These are phyloP conservation scores for Tarsius wallacei DNA, from an alignment of 2,797 vertebrate species.

Conservation along the genomic window DNA sequence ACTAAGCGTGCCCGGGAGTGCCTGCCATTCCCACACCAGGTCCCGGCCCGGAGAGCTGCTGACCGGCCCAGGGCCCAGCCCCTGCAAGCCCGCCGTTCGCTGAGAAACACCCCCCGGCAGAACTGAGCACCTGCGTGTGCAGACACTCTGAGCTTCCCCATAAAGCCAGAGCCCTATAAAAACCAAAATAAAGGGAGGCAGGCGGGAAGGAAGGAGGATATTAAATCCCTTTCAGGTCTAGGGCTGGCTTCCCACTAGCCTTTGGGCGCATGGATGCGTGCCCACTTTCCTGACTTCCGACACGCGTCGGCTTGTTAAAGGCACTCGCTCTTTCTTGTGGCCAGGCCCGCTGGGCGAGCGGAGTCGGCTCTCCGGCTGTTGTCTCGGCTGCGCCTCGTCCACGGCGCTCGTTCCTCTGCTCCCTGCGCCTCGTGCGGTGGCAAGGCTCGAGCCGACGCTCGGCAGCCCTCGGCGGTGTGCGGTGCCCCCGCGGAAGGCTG, in stretches of 20 bases:
- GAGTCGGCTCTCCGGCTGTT: not conserved
- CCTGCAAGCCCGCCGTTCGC: not conserved
- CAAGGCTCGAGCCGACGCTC: too few species aligned
- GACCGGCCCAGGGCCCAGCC: not conserved
- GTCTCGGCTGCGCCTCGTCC: constrained; percentile 17
- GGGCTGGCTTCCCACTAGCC: not conserved
- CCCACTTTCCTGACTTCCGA: not conserved
- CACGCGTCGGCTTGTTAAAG: not conserved
- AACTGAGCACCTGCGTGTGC: not conserved
- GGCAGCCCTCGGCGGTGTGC: not conserved
- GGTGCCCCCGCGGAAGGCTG: not conserved
- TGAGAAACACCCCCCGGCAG: not conserved
- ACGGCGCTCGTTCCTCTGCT: not conserved
- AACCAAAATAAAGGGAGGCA: not conserved
- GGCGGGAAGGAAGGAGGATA: not conserved
- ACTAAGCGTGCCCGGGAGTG: not conserved
- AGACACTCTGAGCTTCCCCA: not conserved
- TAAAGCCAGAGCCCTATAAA: not conserved
- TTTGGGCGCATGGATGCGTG: not conserved
- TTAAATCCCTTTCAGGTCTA: not conserved
- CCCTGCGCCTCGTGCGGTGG: too few species aligned
- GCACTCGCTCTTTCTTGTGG: not conserved
- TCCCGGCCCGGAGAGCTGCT: not conserved
- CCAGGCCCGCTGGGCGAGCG: not conserved
- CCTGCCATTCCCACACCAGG: too few species aligned